phyloP scores from a whole-genome alignment of 2,888 invertebrate species.

The Hyppa rectilinea region DNA sequence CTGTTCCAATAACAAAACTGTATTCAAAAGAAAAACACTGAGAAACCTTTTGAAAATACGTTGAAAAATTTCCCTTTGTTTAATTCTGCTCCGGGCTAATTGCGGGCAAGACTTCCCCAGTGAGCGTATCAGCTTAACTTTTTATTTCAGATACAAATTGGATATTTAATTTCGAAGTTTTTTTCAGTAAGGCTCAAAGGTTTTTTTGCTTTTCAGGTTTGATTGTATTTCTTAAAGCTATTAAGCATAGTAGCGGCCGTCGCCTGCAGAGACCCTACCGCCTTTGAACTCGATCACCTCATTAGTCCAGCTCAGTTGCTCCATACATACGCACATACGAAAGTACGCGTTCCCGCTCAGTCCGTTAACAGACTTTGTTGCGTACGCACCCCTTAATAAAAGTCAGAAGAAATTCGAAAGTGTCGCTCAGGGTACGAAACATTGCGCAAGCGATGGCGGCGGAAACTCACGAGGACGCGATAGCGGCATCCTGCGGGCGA shows the following conservation, averaged over 20 bases:
- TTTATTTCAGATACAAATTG: slow-evolving; percentile 33
- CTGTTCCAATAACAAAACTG: slow-evolving; percentile 21
- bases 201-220: no score
- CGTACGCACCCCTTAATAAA: slow-evolving; percentile 81
- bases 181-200: slow-evolving; percentile 6
- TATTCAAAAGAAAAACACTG: slow-evolving; percentile 21
- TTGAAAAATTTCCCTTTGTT: slow-evolving; percentile 27
- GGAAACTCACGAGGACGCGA: slow-evolving; percentile 85
- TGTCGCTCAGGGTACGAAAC: slow-evolving; percentile 71
- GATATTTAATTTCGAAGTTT: slow-evolving; percentile 16
- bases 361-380: slow-evolving; percentile 83
- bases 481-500: slow-evolving; percentile 88
- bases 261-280: slow-evolving; percentile 82
- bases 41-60: slow-evolving; percentile 33
- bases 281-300: slow-evolving; percentile 89
- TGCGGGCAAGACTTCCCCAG: slow-evolving; percentile 43
- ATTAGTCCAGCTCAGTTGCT: slow-evolving; percentile 87
- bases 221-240: slow-evolving; percentile 58
- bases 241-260: slow-evolving; percentile 79
- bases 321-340: slow-evolving; percentile 80
- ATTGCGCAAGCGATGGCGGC: slow-evolving; percentile 84
- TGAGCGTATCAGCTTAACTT: slow-evolving; percentile 44
- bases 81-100: slow-evolving; percentile 51
- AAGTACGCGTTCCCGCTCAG: slow-evolving; percentile 83
- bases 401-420: slow-evolving; percentile 72